Conservation (phyloP, 2,888 invertebrate species). For the Idaea biselata region DNA sequence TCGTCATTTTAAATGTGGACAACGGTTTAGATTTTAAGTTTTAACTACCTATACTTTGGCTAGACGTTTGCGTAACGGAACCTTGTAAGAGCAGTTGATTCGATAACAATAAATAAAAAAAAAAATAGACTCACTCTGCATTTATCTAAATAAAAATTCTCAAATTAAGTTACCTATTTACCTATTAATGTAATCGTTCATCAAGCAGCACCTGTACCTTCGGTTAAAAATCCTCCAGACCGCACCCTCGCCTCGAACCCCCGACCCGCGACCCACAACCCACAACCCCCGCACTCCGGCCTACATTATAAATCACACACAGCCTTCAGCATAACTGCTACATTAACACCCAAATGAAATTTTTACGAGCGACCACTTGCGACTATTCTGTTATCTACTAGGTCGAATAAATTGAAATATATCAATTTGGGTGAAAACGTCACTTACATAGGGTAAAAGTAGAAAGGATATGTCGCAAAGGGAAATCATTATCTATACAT, state of each 20-base stretch:
- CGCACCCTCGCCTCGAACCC: background rate
- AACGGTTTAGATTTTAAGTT: too few relatives aligned
- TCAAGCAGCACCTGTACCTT: background rate
- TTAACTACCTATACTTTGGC: too few relatives aligned
- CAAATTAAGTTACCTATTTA: too few relatives aligned
- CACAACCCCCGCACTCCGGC: background rate
- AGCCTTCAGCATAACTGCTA: background rate
- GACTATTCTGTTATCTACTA: background rate
- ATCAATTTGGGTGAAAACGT: background rate
- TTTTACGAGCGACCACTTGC: background rate
- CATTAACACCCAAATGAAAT: conserved; percentile 1
- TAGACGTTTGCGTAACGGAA: too few relatives aligned
- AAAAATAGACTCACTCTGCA: too few relatives aligned
- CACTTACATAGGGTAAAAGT: too few relatives aligned
- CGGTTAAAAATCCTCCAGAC: background rate
- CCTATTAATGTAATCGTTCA: background rate
- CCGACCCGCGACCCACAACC: background rate
- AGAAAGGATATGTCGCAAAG: too few relatives aligned
- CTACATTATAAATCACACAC: background rate
- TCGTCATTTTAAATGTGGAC: too few relatives aligned
- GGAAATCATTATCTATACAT: too few relatives aligned
- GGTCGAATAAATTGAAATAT: background rate
- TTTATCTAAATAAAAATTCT: too few relatives aligned
- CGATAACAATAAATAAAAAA: too few relatives aligned
- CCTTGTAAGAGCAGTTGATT: too few relatives aligned